A percentile compares a stretch with the other conserved stretches of the same genome.
These are phyloP conservation scores for Mechanitis mazaeus DNA, from an alignment of 2,888 invertebrate species.

Conservation along the genomic window DNA sequence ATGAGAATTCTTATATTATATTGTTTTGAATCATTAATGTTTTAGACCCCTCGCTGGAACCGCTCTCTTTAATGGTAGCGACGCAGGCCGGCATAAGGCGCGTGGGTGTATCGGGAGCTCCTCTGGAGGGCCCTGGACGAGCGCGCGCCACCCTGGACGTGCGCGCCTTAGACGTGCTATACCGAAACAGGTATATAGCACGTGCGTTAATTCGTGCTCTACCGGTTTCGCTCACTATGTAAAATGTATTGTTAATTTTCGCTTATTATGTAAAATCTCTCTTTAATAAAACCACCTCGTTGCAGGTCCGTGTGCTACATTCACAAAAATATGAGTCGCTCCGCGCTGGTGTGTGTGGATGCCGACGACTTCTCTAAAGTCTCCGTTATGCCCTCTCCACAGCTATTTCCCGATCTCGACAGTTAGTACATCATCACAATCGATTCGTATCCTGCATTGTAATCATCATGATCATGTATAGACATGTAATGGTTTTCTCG, in stretches of 20 bases:
- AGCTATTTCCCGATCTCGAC: constrained; percentile 79
- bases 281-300: too few species aligned
- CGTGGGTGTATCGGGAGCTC: constrained; percentile 72
- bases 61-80: constrained; percentile 81
- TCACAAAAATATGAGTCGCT: constrained; percentile 76
- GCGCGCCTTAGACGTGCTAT: constrained; percentile 60
- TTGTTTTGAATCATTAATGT: too few species aligned
- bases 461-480: too few species aligned
- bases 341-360: constrained; percentile 79
- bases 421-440: constrained; percentile 61
- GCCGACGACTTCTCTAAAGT: constrained; percentile 79
- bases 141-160: constrained; percentile 57
- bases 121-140: constrained; percentile 24
- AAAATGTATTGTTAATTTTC: neutral
- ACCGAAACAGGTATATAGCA: constrained; percentile 49
- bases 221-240: neutral
- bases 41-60: constrained; percentile 79
- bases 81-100: constrained; percentile 79
- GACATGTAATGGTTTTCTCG: too few species aligned
- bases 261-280: neutral
- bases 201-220: neutral
- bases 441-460: neutral
- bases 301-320: constrained; percentile 82
- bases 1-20: too few species aligned
- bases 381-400: constrained; percentile 73